phyloP scores from a whole-genome alignment of 2,797 vertebrate species.

The Acanthis flammea region DNA sequence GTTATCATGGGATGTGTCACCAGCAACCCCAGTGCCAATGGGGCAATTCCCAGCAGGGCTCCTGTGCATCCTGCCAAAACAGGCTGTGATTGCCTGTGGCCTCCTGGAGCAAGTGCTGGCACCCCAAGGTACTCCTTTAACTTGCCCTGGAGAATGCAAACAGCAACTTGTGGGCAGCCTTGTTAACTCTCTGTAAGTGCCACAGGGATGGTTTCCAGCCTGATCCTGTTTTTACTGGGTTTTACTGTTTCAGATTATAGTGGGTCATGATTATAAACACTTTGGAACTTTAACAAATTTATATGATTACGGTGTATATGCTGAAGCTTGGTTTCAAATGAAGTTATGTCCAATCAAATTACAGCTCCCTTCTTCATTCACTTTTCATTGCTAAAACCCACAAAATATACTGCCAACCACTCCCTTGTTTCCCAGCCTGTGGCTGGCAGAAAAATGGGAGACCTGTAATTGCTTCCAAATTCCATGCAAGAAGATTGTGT shows the following conservation, averaged over 20 bases:
- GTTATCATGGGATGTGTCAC: background rate
- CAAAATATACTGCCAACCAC: background rate
- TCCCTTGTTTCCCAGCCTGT: background rate
- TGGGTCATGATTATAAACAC: background rate
- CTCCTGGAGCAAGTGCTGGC: background rate
- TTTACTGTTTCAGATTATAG: background rate
- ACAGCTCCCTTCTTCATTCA: background rate
- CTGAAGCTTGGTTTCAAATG: background rate
- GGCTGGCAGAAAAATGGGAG: background rate
- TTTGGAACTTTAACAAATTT: background rate
- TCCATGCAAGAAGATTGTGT: background rate
- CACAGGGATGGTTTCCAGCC: background rate
- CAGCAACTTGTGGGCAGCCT: background rate
- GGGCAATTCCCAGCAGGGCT: background rate
- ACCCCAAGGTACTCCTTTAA: background rate
- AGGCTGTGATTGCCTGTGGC: background rate
- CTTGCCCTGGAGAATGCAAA: background rate
- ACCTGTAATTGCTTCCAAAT: background rate
- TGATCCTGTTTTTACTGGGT: background rate
- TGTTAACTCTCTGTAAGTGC: background rate
- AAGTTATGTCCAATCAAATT: background rate
- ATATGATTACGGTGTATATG: background rate
- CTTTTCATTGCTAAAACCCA: background rate
- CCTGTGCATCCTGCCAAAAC: background rate
- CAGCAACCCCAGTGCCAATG: background rate